These are phyloP conservation scores for Drosophila kuntzei DNA, from an alignment of 2,888 invertebrate species.

Conservation along the genomic window DNA sequence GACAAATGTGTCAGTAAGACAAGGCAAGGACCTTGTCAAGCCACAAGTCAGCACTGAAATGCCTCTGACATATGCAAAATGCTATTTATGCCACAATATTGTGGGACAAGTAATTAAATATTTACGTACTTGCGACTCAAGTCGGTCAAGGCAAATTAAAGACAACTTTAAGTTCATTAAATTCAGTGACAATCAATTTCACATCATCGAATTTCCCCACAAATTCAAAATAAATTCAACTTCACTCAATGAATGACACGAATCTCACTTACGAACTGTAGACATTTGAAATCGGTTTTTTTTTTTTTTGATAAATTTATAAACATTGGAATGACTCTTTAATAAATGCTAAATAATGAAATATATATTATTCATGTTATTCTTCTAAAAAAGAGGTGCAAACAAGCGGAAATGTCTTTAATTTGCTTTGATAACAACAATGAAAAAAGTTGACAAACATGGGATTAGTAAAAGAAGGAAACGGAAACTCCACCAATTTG, in stretches of 20 bases:
- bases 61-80: conserved; percentile 60
- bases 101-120: neutral
- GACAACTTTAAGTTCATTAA: conserved; percentile 9
- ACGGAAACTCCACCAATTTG: conserved; percentile 61
- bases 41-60: conserved; percentile 11
- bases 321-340: conserved; percentile 36
- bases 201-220: conserved; percentile 16
- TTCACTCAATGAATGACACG: neutral
- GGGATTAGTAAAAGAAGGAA: conserved; percentile 48
- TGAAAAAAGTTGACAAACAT: conserved; percentile 24
- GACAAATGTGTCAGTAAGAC: conserved; percentile 64
- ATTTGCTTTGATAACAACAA: conserved; percentile 11
- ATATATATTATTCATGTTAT: conserved; percentile 11
- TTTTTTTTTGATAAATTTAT: conserved; percentile 1
- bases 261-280: neutral
- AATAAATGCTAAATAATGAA: conserved; percentile 26
- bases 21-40: conserved; percentile 55
- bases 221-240: conserved; percentile 7
- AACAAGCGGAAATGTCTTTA: conserved; percentile 4
- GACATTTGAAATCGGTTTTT: conserved; percentile 10
- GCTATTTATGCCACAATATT: conserved; percentile 6
- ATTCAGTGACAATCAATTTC: conserved; percentile 35
- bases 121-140: conserved; percentile 20
- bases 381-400: conserved; percentile 1
- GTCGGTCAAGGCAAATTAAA: conserved; percentile 49